Conservation (phyloP, 2,113 vertebrate genomes). For the Atherinomorus stipes region DNA sequence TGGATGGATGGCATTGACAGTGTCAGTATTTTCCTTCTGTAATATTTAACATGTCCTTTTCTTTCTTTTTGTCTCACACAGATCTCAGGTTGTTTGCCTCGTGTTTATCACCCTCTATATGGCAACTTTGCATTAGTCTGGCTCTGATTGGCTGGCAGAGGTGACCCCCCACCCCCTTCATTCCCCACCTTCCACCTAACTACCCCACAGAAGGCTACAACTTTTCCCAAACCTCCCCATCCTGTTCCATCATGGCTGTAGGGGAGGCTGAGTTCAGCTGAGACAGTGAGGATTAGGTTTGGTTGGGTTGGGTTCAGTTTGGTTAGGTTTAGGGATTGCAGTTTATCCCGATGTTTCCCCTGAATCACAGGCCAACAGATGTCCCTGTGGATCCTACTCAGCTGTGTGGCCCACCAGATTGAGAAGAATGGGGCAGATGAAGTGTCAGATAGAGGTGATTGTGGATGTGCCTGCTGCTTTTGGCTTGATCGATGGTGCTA, state of each 20-base stretch:
- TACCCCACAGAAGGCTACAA: not conserved
- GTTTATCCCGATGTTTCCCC: too few species aligned
- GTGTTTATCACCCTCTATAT: constrained; percentile 82
- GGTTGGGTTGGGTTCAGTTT: too few species aligned
- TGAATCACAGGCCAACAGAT: too few species aligned
- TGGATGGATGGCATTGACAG: too few species aligned
- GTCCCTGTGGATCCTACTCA: too few species aligned
- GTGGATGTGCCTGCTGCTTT: too few species aligned
- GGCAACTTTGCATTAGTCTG: constrained; percentile 88
- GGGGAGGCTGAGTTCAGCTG: not conserved
- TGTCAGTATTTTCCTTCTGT: not conserved
- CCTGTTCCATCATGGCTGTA: not conserved
- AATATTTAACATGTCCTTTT: not conserved
- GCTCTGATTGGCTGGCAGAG: constrained; percentile 92
- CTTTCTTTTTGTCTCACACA: constrained; percentile 38
- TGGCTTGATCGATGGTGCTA: too few species aligned
- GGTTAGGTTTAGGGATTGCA: too few species aligned
- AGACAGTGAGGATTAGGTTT: too few species aligned
- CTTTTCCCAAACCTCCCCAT: not conserved
- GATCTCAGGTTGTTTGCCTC: constrained; percentile 77
- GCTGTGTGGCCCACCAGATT: too few species aligned
- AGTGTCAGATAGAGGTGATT: not conserved
- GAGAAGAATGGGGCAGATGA: too few species aligned
- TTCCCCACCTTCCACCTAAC: not conserved
- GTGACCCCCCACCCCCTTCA: constrained; percentile 89